Percentiles rank a stretch among this genome's conserved stretches.
phyloP scores from a whole-genome alignment of 2,888 invertebrate species.

The Globia sparganii region DNA sequence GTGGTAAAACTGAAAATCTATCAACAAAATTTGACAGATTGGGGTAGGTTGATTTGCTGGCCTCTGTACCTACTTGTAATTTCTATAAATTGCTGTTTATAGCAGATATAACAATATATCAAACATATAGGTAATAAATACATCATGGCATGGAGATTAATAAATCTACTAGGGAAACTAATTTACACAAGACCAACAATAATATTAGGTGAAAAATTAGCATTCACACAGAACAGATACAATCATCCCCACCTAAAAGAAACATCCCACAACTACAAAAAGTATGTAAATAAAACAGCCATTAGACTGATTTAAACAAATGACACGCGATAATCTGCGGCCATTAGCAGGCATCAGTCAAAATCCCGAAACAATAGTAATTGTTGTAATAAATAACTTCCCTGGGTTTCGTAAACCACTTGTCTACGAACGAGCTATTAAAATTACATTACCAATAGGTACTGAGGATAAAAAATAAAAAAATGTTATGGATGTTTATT shows the following conservation, averaged over 20 bases:
- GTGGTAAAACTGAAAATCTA: no score
- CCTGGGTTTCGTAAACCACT: slow-evolving; percentile 71
- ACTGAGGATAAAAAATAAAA: slow-evolving; percentile 55
- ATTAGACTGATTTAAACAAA: slow-evolving; percentile 75
- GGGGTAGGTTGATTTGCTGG: no score
- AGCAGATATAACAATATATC: neutral
- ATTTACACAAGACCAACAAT: neutral
- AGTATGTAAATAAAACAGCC: slow-evolving; percentile 62
- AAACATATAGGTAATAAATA: no score
- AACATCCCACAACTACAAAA: slow-evolving; percentile 60
- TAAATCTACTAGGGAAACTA: neutral
- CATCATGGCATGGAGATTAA: neutral
- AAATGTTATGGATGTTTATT: slow-evolving; percentile 32
- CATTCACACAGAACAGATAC: slow-evolving; percentile 27
- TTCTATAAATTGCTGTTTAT: neutral
- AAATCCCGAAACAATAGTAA: slow-evolving; percentile 83
- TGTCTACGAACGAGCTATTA: slow-evolving; percentile 68
- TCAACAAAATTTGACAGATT: no score
- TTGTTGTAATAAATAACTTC: slow-evolving; percentile 81
- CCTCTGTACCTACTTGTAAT: neutral
- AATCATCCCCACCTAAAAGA: slow-evolving; percentile 37
- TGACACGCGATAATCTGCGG: slow-evolving; percentile 77
- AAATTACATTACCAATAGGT: slow-evolving; percentile 66
- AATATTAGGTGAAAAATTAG: neutral
- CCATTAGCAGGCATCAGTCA: slow-evolving; percentile 84